Evolutionary conservation across 2,888 invertebrate species (phyloP).

Genomic region (Dasysyrphus tricinctus): DNA sequence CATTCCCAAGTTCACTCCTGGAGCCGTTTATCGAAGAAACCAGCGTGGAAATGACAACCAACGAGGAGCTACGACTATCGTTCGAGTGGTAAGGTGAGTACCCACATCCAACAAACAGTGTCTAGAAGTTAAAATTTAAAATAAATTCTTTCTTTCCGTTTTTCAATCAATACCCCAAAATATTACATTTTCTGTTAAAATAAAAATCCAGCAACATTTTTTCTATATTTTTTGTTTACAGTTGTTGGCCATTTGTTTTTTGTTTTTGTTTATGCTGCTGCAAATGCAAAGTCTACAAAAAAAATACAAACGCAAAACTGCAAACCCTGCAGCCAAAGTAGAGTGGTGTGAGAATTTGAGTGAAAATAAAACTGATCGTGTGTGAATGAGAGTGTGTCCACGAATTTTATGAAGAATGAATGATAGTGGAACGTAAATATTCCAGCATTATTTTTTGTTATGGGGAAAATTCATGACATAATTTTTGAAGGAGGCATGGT

Average conservation of each 20-base stretch:
- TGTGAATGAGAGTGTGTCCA: not conserved
- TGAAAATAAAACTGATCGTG: conserved; percentile 20
- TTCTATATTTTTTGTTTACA: conserved; percentile 32
- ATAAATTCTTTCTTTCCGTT: not conserved
- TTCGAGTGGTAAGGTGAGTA: conserved; percentile 65
- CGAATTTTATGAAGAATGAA: not conserved
- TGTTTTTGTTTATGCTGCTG: conserved; percentile 18
- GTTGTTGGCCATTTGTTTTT: conserved; percentile 56
- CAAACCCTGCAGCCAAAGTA: not conserved
- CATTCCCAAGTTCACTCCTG: not conserved
- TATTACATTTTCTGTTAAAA: not conserved
- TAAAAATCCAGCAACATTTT: conserved; percentile 54
- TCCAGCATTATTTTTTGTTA: not conserved
- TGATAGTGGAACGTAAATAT: conserved; percentile 1
- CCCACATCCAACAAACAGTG: not conserved
- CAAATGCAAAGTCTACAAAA: not conserved
- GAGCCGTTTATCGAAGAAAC: conserved; percentile 29
- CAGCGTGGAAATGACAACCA: conserved; percentile 37
- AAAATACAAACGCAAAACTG: not conserved
- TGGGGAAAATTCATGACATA: not conserved
- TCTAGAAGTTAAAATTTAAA: conserved; percentile 33
- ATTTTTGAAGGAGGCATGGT: not conserved
- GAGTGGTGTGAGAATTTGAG: no score
- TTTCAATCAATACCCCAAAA: conserved; percentile 2
- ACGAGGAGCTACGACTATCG: conserved; percentile 2